A percentile compares a stretch with the other conserved stretches of the same genome.
Evolutionary conservation across 2,797 vertebrate genomes (phyloP).

Genomic region (Centroberyx gerrardi): DNA sequence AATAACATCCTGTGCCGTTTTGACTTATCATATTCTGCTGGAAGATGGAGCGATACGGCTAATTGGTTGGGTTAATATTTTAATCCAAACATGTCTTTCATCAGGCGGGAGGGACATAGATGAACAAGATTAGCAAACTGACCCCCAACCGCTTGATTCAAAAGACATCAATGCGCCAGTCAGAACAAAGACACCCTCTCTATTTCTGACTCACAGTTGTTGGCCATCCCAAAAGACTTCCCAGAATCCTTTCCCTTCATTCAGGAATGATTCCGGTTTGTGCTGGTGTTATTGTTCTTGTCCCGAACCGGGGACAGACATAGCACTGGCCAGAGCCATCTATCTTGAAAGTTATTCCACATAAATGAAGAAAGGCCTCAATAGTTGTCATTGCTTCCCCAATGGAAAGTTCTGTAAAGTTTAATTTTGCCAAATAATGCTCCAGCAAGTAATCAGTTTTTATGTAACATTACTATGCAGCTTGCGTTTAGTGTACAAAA

Average conservation of each 20-base stretch:
- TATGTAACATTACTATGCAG: neutral
- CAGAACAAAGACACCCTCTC: slow-evolving; percentile 7
- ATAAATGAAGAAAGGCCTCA: no score
- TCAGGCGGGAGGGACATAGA: neutral
- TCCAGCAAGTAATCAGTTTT: no score
- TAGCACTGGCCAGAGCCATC: neutral
- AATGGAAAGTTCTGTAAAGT: neutral
- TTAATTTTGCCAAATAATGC: neutral
- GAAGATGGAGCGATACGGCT: neutral
- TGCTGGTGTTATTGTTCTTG: slow-evolving; percentile 49
- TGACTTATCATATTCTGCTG: slow-evolving; percentile 2
- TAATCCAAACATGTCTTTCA: neutral
- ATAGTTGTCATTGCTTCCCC: neutral
- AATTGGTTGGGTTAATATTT: slow-evolving; percentile 8
- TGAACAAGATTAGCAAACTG: neutral
- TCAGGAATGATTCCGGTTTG: slow-evolving; percentile 54
- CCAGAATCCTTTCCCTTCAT: slow-evolving; percentile 35
- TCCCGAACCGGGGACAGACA: slow-evolving; percentile 23
- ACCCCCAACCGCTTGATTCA: neutral
- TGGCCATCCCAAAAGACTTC: slow-evolving; percentile 5
- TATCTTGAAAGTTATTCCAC: neutral
- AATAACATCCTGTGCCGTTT: slow-evolving; percentile 41
- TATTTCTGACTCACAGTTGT: slow-evolving; percentile 28
- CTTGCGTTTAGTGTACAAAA: neutral
- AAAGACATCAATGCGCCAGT: neutral